Evolutionary conservation across 2,113 vertebrate species (phyloP).

Genomic region (Sorex araneus): DNA sequence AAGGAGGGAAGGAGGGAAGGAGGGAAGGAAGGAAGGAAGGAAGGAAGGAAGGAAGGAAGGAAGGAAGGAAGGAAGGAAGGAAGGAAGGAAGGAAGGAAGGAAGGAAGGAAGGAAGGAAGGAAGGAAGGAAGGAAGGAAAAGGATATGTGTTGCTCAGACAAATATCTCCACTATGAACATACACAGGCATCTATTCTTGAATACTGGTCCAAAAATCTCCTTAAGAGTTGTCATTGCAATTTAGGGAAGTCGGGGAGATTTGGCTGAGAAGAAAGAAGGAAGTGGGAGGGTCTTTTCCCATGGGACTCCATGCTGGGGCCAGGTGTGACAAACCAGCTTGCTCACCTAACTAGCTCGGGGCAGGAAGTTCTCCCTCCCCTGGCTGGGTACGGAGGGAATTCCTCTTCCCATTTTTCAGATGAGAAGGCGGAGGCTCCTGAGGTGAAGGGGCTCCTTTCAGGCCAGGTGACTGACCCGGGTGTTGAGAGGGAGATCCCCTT

Average conservation of each 20-base stretch:
- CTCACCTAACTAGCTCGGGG: rapidly evolving
- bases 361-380: rapidly evolving
- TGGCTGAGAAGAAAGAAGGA: neutral
- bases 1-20: no score
- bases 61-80: no score
- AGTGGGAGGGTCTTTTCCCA: neutral
- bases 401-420: conserved; percentile 29
- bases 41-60: no score
- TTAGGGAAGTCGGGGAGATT: neutral
- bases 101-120: no score
- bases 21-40: no score
- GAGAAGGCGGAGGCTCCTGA: neutral
- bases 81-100: no score
- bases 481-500: neutral
- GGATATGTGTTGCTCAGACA: neutral
- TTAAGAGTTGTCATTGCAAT: neutral
- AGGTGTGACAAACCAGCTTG: neutral
- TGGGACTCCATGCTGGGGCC: neutral
- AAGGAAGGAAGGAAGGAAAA: no score
- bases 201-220: neutral
- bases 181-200: neutral
- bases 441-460: neutral
- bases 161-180: neutral
- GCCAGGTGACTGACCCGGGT: rapidly evolving
- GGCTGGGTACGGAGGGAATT: neutral